Conservation (phyloP, 1,140 invertebrate species). For the Drosophila repletoides region DNA sequence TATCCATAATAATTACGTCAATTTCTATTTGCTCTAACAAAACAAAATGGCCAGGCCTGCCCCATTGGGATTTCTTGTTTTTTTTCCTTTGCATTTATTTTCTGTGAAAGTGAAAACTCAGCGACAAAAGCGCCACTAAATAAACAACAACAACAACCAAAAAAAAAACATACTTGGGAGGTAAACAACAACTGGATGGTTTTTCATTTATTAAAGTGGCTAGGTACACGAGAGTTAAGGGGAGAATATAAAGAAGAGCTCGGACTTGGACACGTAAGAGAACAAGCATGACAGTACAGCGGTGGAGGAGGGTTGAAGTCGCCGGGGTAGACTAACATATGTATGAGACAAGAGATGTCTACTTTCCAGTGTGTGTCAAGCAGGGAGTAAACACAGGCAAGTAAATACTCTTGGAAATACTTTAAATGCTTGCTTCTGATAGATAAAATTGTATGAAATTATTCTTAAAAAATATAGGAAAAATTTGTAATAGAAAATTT, state of each 20-base stretch:
- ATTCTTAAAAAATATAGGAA: too few species aligned
- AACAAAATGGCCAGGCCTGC: slow-evolving; percentile 9
- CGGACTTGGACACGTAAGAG: slow-evolving; percentile 31
- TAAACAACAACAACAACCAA: slow-evolving; percentile 31
- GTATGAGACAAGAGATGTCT: slow-evolving; percentile 10
- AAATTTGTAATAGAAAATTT: too few species aligned
- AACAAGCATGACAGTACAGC: slow-evolving; percentile 15
- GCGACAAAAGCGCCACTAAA: slow-evolving; percentile 41
- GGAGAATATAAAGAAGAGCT: neutral
- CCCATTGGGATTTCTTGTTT: neutral
- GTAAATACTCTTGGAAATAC: too few species aligned
- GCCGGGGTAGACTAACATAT: slow-evolving; percentile 7
- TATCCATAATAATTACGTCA: slow-evolving; percentile 47
- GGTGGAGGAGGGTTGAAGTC: neutral
- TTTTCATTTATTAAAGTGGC: slow-evolving; percentile 76
- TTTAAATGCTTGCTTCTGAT: too few species aligned
- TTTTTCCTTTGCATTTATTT: too few species aligned
- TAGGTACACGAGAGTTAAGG: neutral
- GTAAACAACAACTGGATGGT: slow-evolving; percentile 54
- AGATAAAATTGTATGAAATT: too few species aligned
- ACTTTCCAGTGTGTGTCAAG: neutral
- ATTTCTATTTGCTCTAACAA: slow-evolving; percentile 12
- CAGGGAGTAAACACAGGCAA: too few species aligned
- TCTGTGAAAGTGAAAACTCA: slow-evolving; percentile 53
- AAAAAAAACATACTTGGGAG: slow-evolving; percentile 29